phyloP scores from a whole-genome alignment of 2,113 vertebrate genomes.

The Dolichotis patagonum region DNA sequence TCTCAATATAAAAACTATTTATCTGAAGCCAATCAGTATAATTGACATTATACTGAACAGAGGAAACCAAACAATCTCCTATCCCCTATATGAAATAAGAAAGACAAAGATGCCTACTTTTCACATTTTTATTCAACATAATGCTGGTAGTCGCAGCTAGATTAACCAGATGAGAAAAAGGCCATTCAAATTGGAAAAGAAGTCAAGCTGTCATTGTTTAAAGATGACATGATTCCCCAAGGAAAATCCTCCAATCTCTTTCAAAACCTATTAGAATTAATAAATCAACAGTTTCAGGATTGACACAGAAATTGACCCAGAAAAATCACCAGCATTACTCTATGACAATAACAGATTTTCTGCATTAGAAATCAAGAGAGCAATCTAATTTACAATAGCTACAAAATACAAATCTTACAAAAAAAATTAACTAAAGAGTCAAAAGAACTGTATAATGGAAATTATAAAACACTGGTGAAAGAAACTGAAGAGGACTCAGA shows the following conservation, averaged over 20 bases:
- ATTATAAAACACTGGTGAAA: not conserved
- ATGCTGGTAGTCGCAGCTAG: not conserved
- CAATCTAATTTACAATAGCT: not conserved
- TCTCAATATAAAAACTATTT: not conserved
- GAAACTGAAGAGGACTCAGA: not conserved
- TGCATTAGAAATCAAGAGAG: not conserved
- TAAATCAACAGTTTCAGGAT: not conserved
- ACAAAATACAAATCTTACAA: not conserved
- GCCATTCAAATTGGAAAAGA: not conserved
- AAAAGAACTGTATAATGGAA: not conserved
- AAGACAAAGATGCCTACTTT: not conserved
- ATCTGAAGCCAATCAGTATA: not conserved
- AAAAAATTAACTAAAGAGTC: not conserved
- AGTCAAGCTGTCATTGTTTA: not conserved
- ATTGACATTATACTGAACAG: not conserved
- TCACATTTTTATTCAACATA: not conserved
- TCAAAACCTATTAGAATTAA: not conserved
- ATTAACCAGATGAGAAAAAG: not conserved
- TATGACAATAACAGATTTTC: not conserved
- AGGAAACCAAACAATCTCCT: not conserved
- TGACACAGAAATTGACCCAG: not conserved
- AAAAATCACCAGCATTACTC: not conserved
- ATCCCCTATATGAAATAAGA: not conserved
- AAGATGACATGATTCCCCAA: not conserved
- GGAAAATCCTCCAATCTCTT: not conserved